Evolutionary conservation across 1,140 invertebrate species (phyloP).

Genomic region (Caenorhabditis elegans): DNA sequence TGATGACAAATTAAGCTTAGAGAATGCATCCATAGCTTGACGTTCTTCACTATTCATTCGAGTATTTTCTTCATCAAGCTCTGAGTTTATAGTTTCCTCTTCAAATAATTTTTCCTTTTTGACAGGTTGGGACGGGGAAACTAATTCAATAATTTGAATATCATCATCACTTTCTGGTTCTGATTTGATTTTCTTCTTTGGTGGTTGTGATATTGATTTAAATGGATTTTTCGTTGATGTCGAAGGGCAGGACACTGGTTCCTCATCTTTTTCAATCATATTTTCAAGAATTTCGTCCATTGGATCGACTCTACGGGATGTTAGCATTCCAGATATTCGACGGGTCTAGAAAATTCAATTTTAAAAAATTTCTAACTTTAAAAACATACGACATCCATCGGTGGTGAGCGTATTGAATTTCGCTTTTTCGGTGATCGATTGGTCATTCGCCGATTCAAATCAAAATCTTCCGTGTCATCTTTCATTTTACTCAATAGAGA

Average conservation of each 20-base stretch:
- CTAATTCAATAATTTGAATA: not conserved
- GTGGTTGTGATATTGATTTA: not conserved
- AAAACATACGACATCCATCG: not conserved
- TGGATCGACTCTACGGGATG: not conserved
- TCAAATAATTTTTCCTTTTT: not conserved
- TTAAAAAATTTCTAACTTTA: too few relatives aligned
- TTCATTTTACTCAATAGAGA: not conserved
- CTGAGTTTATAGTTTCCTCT: not conserved
- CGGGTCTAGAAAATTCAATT: not conserved
- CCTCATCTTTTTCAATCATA: slow-evolving; percentile 18
- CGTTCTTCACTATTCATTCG: not conserved
- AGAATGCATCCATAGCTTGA: not conserved
- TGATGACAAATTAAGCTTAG: not conserved
- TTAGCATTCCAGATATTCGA: not conserved
- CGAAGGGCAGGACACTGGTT: not conserved
- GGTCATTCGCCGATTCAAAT: not conserved
- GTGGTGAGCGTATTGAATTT: not conserved
- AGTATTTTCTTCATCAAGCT: not conserved
- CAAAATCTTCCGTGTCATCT: not conserved
- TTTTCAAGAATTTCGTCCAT: slow-evolving; percentile 10
- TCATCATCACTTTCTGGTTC: slow-evolving; percentile 11
- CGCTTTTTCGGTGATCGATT: not conserved
- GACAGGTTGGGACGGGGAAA: not conserved
- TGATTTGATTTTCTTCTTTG: not conserved
- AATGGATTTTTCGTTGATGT: not conserved